Conservation (phyloP, 64 coral and sea anemone genomes). For the Platygyra sinensis region DNA sequence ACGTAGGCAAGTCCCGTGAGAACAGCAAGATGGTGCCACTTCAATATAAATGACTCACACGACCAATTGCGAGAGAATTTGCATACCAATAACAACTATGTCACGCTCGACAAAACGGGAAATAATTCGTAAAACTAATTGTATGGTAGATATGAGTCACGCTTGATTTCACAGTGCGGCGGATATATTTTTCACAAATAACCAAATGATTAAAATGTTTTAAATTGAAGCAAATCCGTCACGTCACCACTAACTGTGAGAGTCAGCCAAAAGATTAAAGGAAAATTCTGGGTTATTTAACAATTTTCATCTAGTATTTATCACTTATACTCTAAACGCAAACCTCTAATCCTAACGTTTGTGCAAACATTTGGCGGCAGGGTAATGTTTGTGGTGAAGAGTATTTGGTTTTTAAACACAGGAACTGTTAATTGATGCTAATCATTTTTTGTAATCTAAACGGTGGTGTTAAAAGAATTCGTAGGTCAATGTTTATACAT, state of each 20-base stretch:
- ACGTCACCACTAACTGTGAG: neutral
- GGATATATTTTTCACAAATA: neutral
- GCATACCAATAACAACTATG: slow-evolving; percentile 17
- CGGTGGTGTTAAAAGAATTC: neutral
- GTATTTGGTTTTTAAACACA: slow-evolving; percentile 19
- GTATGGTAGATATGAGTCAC: slow-evolving; percentile 1
- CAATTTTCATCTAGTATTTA: neutral
- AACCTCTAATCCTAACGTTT: neutral
- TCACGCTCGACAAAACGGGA: slow-evolving; percentile 11
- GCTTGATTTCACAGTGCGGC: neutral
- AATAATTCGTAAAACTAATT: neutral
- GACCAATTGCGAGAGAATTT: slow-evolving; percentile 34
- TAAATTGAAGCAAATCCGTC: neutral
- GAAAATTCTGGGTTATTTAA: neutral
- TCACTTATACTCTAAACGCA: neutral
- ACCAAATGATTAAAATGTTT: neutral
- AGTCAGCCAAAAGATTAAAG: neutral
- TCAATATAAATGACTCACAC: neutral
- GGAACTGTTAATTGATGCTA: neutral
- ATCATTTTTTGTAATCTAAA: slow-evolving; percentile 21
- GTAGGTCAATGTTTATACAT: neutral
- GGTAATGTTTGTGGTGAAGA: neutral
- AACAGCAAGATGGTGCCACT: slow-evolving; percentile 6
- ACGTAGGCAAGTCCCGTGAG: neutral
- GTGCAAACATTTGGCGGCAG: neutral